Conservation (phyloP, 2,797 vertebrate genomes). For the Acridotheres tristis region DNA sequence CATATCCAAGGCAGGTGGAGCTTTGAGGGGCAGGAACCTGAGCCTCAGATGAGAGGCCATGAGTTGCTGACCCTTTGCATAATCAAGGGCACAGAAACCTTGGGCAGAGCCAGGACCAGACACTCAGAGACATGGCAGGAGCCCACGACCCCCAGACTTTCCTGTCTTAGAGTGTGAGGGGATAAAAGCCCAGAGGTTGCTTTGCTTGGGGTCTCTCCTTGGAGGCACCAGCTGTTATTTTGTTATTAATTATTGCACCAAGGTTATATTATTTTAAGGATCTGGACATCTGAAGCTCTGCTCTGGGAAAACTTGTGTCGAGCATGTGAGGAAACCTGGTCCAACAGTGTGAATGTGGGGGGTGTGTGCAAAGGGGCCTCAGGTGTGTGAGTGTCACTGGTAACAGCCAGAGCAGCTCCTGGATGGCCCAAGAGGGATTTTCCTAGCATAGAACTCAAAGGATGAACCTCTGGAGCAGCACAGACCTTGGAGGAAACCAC, state of each 20-base stretch:
- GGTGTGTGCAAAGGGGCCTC: neutral
- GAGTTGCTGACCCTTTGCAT: neutral
- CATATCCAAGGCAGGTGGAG: too few species aligned
- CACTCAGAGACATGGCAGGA: neutral
- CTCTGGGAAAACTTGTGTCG: accelerated
- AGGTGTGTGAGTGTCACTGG: neutral
- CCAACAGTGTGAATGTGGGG: neutral
- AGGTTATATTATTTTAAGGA: neutral
- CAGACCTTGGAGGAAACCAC: neutral
- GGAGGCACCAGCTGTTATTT: neutral
- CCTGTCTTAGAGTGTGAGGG: neutral
- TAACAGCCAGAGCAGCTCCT: neutral
- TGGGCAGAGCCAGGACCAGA: neutral
- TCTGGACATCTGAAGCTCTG: neutral
- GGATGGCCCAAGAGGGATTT: neutral
- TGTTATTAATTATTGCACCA: neutral
- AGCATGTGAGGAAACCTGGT: neutral
- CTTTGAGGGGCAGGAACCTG: neutral
- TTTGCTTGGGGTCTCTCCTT: neutral
- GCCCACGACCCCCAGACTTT: accelerated
- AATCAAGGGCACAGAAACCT: neutral
- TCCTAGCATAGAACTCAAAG: neutral
- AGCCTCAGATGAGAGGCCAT: too few species aligned
- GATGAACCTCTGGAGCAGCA: neutral
- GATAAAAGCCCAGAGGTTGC: neutral